Percentiles rank a stretch among this genome's conserved stretches.
These are phyloP conservation scores for Danio jaintianensis DNA, from an alignment of 2,797 vertebrate species.

Conservation along the genomic window DNA sequence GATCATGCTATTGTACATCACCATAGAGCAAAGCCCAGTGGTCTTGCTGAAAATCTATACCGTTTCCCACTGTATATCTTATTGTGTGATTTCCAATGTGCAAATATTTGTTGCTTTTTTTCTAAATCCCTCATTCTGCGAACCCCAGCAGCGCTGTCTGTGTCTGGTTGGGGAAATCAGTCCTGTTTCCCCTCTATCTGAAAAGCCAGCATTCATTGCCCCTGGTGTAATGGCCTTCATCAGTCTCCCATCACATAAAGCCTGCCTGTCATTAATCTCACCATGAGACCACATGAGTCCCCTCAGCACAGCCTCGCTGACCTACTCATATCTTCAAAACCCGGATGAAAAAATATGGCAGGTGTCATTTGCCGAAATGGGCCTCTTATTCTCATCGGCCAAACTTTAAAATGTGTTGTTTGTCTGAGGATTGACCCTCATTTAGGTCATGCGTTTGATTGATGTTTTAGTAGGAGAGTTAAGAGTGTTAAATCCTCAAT, in stretches of 20 bases:
- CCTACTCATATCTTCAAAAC: slow-evolving; percentile 58
- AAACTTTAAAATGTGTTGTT: slow-evolving; percentile 19
- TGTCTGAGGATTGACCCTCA: not conserved
- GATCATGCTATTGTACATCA: not conserved
- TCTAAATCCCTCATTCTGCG: not conserved
- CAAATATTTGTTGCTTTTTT: not conserved
- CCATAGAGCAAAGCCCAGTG: not conserved
- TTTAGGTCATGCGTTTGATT: not conserved
- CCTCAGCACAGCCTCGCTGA: slow-evolving; percentile 55
- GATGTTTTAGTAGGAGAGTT: not conserved
- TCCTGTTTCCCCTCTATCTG: slow-evolving; percentile 50
- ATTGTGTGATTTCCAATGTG: not conserved
- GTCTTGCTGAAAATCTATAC: not conserved
- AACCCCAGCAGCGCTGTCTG: slow-evolving; percentile 10
- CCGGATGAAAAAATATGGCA: slow-evolving; percentile 42
- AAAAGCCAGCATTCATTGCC: slow-evolving; percentile 55
- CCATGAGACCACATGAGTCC: slow-evolving; percentile 54
- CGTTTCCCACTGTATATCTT: not conserved
- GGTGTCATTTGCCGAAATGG: slow-evolving; percentile 46
- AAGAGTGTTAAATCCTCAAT: not conserved
- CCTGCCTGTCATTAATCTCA: slow-evolving; percentile 62
- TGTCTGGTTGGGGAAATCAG: slow-evolving; percentile 41
- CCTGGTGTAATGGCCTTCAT: slow-evolving; percentile 65
- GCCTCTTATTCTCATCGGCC: slow-evolving; percentile 21
- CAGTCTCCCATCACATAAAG: slow-evolving; percentile 61